These are phyloP conservation scores for Drosophila funebris DNA, from an alignment of 1,140 invertebrate species.

Conservation along the genomic window DNA sequence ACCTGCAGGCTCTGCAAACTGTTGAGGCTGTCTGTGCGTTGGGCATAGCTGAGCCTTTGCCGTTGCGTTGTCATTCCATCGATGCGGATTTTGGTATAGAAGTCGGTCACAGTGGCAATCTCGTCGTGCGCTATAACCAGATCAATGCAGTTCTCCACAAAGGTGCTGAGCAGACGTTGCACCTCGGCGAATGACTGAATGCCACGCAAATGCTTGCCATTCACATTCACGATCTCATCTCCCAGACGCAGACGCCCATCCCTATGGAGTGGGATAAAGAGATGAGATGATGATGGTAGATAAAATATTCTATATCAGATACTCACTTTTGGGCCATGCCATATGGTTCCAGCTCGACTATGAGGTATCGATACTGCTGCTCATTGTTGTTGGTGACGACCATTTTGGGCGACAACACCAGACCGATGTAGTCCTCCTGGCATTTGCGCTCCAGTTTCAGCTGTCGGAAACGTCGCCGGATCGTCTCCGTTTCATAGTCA, in stretches of 20 bases:
- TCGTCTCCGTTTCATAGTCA: slow-evolving; percentile 79
- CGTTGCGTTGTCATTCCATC: slow-evolving; percentile 66
- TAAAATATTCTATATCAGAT: neutral
- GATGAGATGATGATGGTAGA: neutral
- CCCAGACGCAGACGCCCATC: slow-evolving; percentile 91
- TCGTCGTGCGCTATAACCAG: slow-evolving; percentile 87
- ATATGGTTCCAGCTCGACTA: slow-evolving; percentile 91
- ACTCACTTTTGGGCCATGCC: slow-evolving; percentile 91
- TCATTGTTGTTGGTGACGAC: slow-evolving; percentile 84
- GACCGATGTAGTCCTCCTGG: slow-evolving; percentile 88
- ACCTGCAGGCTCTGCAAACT: slow-evolving; percentile 71
- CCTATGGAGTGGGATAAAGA: slow-evolving; percentile 82
- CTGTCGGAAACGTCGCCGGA: slow-evolving; percentile 84
- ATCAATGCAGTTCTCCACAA: slow-evolving; percentile 85
- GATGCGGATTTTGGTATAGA: slow-evolving; percentile 82
- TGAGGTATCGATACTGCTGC: slow-evolving; percentile 90
- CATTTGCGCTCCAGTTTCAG: slow-evolving; percentile 86
- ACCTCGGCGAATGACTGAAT: slow-evolving; percentile 87
- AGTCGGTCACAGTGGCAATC: slow-evolving; percentile 75
- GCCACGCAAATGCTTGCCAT: slow-evolving; percentile 91
- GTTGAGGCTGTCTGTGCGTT: slow-evolving; percentile 75
- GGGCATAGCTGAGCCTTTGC: slow-evolving; percentile 69
- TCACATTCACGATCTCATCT: slow-evolving; percentile 94
- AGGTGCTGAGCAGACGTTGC: slow-evolving; percentile 84
- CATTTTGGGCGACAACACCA: slow-evolving; percentile 88